Evolutionary conservation across 2,797 vertebrate species (phyloP).

Genomic region (Vespertilio murinus): DNA sequence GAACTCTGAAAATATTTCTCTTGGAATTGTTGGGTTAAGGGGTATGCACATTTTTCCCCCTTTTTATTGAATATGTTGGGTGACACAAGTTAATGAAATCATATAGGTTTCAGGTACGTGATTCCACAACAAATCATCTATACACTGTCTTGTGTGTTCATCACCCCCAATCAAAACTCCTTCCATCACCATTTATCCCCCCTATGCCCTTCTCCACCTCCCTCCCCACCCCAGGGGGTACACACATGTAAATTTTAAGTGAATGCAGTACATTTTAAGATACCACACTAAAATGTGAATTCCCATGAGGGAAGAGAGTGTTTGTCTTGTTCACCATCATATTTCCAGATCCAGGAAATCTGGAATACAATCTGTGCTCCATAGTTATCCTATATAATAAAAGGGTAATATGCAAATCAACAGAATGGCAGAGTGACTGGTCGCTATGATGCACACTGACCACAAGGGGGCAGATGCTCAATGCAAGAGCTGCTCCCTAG

Average conservation of each 20-base stretch:
- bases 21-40: no score
- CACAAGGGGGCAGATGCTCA: no score
- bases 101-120: neutral
- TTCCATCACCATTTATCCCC: neutral
- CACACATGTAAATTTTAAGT: neutral
- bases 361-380: fast-evolving
- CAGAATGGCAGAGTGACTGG: no score
- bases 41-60: no score
- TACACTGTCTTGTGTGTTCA: neutral
- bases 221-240: neutral
- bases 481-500: no score
- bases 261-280: neutral
- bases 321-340: fast-evolving
- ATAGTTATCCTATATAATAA: neutral
- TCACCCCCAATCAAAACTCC: neutral
- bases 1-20: neutral
- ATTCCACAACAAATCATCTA: neutral
- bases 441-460: no score
- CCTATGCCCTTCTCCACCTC: neutral
- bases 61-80: neutral
- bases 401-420: no score
- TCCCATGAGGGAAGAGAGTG: neutral
- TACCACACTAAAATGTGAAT: neutral
- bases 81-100: neutral
- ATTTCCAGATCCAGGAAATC: neutral